phyloP scores from a whole-genome alignment of 2,888 invertebrate species.

The Oscheius sp. region DNA sequence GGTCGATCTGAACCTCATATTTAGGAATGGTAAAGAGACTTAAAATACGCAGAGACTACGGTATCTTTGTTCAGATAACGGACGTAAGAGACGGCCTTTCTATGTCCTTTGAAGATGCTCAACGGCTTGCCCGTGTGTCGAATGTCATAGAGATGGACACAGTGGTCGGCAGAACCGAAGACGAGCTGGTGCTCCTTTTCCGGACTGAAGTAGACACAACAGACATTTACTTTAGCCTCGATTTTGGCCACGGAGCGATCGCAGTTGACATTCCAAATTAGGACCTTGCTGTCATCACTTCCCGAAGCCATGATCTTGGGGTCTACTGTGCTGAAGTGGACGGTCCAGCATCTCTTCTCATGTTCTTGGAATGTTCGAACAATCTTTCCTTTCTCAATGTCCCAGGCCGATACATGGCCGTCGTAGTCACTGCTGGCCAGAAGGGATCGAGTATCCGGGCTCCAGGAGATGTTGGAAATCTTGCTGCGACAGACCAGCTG shows the following conservation, averaged over 20 bases:
- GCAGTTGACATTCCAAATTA: slow-evolving; percentile 89
- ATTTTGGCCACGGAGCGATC: slow-evolving; percentile 88
- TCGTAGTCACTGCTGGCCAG: slow-evolving; percentile 93
- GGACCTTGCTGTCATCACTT: slow-evolving; percentile 91
- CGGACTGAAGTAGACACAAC: slow-evolving; percentile 91
- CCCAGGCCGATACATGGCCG: slow-evolving; percentile 92
- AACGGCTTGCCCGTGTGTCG: slow-evolving; percentile 85
- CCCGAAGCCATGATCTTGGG: slow-evolving; percentile 90
- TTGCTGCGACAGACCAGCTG: slow-evolving; percentile 91
- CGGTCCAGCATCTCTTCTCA: slow-evolving; percentile 94
- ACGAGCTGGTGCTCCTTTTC: slow-evolving; percentile 87
- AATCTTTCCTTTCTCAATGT: slow-evolving; percentile 79
- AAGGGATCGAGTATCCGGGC: slow-evolving; percentile 86
- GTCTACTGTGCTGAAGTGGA: slow-evolving; percentile 92
- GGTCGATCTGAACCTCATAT: slow-evolving; percentile 80
- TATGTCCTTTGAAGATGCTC: slow-evolving; percentile 87
- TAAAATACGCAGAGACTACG: slow-evolving; percentile 84
- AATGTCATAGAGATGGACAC: slow-evolving; percentile 94
- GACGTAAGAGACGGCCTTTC: slow-evolving; percentile 93
- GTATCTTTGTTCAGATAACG: slow-evolving; percentile 87
- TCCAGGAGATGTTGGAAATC: slow-evolving; percentile 92
- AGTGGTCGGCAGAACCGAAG: slow-evolving; percentile 96
- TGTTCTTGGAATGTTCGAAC: slow-evolving; percentile 82
- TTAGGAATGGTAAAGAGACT: not conserved
- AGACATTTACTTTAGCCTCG: slow-evolving; percentile 93